A percentile compares a stretch with the other conserved stretches of the same genome.
phyloP scores from a whole-genome alignment of 2,888 invertebrate species.

The Orthosia gracilis region DNA sequence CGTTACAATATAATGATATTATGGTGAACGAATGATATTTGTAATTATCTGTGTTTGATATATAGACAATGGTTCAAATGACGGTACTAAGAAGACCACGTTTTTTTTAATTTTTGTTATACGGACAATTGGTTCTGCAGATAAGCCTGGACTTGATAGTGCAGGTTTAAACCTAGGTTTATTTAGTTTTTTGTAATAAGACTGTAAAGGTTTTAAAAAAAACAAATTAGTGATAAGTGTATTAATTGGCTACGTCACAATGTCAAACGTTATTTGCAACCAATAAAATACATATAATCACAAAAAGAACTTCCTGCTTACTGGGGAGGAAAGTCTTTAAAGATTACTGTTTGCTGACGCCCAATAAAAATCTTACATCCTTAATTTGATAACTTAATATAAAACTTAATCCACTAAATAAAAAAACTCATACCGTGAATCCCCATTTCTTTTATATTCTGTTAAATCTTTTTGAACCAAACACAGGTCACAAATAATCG shows the following conservation, averaged over 20 bases:
- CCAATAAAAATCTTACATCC: conserved; percentile 35
- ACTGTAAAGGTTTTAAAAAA: too few relatives aligned
- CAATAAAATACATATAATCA: neutral
- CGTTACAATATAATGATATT: too few relatives aligned
- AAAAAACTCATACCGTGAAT: conserved; percentile 70
- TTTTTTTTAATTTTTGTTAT: too few relatives aligned
- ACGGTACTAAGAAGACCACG: too few relatives aligned
- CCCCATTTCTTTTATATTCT: conserved; percentile 51
- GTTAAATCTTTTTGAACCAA: conserved; percentile 74
- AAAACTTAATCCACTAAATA: conserved; percentile 70
- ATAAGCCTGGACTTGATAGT: too few relatives aligned
- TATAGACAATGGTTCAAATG: too few relatives aligned
- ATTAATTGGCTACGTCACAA: neutral
- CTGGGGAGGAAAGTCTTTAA: conserved; percentile 14
- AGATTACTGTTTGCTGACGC: conserved; percentile 35
- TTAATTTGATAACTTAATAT: conserved; percentile 71
- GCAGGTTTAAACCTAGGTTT: too few relatives aligned
- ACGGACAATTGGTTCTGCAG: too few relatives aligned
- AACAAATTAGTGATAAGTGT: too few relatives aligned
- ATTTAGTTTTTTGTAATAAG: too few relatives aligned
- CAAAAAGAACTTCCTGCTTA: conserved; percentile 2
- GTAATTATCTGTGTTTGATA: too few relatives aligned
- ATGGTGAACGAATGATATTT: too few relatives aligned
- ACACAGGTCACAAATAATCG: conserved; percentile 74
- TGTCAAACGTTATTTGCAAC: neutral